phyloP scores from a whole-genome alignment of 2,888 invertebrate genomes.

The Drosophila koepferae region DNA sequence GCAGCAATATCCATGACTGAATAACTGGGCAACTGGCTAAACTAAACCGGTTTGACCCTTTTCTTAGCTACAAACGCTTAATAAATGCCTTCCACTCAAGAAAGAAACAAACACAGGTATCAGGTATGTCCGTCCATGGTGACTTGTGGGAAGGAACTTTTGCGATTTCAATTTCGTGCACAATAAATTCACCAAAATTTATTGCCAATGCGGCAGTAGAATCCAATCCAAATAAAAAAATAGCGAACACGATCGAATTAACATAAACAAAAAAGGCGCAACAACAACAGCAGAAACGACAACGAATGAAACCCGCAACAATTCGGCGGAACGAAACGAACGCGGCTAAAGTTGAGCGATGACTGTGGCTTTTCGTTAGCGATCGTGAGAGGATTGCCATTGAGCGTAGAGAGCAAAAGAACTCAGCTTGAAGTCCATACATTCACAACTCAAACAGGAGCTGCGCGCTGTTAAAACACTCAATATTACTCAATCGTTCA shows the following conservation, averaged over 20 bases:
- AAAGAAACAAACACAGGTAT: conserved; percentile 25
- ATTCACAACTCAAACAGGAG: background rate
- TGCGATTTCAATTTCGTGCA: conserved; percentile 64
- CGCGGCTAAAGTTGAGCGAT: conserved; percentile 58
- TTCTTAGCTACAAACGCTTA: conserved; percentile 71
- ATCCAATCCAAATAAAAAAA: conserved; percentile 56
- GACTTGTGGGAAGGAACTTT: conserved; percentile 34
- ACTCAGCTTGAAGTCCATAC: background rate
- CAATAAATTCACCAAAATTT: conserved; percentile 65
- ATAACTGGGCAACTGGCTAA: conserved; percentile 49
- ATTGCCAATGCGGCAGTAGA: conserved; percentile 63
- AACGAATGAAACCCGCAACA: conserved; percentile 21
- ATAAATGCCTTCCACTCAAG: conserved; percentile 57
- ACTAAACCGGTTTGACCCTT: conserved; percentile 83
- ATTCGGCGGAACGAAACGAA: conserved; percentile 29
- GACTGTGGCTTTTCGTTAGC: conserved; percentile 36
- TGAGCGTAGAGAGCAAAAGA: conserved; percentile 7
- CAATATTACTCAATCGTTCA: conserved; percentile 2
- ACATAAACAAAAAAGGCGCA: conserved; percentile 66
- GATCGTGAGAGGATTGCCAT: conserved; percentile 36
- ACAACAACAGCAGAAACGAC: conserved; percentile 11
- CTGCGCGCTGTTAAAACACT: background rate
- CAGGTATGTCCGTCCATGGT: conserved; percentile 25
- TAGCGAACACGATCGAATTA: conserved; percentile 64
- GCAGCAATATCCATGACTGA: conserved; percentile 31